Evolutionary conservation across 2,888 invertebrate genomes (phyloP), one percentile per base, ranked within the genome.

Genomic region (Cephonodes hylas): DNA sequence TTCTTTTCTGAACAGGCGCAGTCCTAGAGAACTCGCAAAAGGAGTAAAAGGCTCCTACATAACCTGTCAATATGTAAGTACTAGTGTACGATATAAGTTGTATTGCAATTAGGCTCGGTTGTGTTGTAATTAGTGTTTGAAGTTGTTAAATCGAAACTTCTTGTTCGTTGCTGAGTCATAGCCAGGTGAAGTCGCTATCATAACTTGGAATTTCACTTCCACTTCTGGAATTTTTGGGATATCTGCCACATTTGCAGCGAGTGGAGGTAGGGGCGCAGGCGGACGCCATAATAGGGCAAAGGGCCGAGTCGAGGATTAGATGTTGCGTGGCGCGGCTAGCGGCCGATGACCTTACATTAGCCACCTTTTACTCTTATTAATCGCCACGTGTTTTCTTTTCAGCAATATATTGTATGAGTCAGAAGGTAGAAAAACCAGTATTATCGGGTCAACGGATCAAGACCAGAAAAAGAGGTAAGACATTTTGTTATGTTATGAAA

Each of bases 381-480:
- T 84, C 89, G 90, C 91, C 91, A 91, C 91, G 91, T 91, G 90
- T 89, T 85, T 88, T 78, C 46, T 74, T 94, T 95, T 73, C 94
- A 96, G 96, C 95, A 95, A 95, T 95, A 95, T 95, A 95, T 98
- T 98, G 98, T 98, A 99, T 99, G 99, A 99, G 98, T 99, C 98
- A 98, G 95, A 99, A 99, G 97, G 97, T 96, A 96, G 98, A 99
- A 98, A 98, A 98, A 97, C 99, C 99, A 96, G 97, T 98, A 96
- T 95, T 99, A 96, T 98, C 98, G 96, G 99, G 99, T 97, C 98
- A 98, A 96, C 98, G 99, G 95, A 98, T 99, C 96, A 99, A 99
- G 97, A 98, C 99, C 97, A 97, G 99, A 96, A 99, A 99, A 97
- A 98, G 99, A 98, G 98, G 98, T 98, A 93, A 93, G 93, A 67